These are phyloP conservation scores for Myiozetetes cayanensis DNA, from an alignment of 2,113 vertebrate species.

Conservation along the genomic window DNA sequence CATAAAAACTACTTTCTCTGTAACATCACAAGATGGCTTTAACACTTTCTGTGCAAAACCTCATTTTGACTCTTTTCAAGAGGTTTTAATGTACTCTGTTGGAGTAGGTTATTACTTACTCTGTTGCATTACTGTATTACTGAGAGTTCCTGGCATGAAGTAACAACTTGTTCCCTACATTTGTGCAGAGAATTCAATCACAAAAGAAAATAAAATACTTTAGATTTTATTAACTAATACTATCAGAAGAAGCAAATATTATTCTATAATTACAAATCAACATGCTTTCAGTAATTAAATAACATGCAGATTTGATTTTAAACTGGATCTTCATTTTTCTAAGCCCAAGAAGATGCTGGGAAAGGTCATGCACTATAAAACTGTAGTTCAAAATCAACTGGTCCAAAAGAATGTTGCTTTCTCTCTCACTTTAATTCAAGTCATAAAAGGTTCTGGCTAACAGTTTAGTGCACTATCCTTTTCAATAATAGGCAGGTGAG, in stretches of 20 bases:
- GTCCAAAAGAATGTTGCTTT: neutral
- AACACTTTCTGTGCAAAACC: neutral
- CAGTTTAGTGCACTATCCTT: neutral
- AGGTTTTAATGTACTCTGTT: neutral
- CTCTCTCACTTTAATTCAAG: neutral
- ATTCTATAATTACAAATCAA: neutral
- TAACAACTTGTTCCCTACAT: neutral
- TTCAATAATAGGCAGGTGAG: neutral
- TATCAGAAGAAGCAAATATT: neutral
- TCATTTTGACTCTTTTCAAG: neutral
- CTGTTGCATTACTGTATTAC: neutral
- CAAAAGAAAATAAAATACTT: neutral
- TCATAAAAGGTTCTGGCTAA: neutral
- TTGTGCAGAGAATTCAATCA: neutral
- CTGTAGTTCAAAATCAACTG: neutral
- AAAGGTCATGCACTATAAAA: neutral
- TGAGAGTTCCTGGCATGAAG: neutral
- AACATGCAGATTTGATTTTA: neutral
- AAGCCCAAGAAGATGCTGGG: neutral
- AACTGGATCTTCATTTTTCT: neutral
- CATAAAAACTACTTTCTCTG: neutral
- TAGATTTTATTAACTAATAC: neutral
- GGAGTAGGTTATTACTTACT: neutral
- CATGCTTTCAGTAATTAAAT: neutral
- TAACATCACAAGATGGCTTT: neutral